Percentiles rank a stretch among this genome's conserved stretches.
These are phyloP conservation scores for Vidua macroura DNA, from an alignment of 2,113 vertebrate genomes.

Conservation along the genomic window DNA sequence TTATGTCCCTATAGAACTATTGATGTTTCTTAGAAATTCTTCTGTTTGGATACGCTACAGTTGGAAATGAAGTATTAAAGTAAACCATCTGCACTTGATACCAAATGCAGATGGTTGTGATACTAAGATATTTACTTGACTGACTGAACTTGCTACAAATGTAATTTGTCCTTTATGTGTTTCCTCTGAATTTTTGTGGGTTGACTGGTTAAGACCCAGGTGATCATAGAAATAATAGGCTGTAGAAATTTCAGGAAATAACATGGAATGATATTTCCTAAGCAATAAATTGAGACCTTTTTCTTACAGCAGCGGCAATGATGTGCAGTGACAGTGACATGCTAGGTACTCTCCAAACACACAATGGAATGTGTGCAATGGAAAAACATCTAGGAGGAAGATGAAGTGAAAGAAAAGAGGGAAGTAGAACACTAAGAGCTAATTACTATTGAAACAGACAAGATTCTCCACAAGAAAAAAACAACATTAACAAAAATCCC, in stretches of 20 bases:
- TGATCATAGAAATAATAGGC: neutral
- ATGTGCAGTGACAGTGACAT: rapidly evolving
- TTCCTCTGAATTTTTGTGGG: neutral
- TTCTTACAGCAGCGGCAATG: neutral
- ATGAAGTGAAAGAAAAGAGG: neutral
- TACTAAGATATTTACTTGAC: neutral
- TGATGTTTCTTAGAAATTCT: neutral
- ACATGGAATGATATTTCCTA: neutral
- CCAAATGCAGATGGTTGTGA: neutral
- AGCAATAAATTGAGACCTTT: neutral
- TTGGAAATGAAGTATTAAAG: neutral
- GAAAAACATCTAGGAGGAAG: neutral
- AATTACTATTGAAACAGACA: neutral
- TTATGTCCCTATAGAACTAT: neutral
- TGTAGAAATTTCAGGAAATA: neutral
- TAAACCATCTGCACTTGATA: neutral
- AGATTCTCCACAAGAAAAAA: neutral
- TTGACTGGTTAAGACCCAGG: neutral
- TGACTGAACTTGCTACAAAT: neutral
- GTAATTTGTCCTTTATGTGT: neutral
- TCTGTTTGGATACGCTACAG: neutral
- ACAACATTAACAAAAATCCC: neutral
- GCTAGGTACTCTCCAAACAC: neutral
- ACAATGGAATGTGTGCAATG: neutral
- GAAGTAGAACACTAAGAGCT: neutral